Conservation (phyloP, 2,888 invertebrate species). For the Hypolimnas misippus region DNA sequence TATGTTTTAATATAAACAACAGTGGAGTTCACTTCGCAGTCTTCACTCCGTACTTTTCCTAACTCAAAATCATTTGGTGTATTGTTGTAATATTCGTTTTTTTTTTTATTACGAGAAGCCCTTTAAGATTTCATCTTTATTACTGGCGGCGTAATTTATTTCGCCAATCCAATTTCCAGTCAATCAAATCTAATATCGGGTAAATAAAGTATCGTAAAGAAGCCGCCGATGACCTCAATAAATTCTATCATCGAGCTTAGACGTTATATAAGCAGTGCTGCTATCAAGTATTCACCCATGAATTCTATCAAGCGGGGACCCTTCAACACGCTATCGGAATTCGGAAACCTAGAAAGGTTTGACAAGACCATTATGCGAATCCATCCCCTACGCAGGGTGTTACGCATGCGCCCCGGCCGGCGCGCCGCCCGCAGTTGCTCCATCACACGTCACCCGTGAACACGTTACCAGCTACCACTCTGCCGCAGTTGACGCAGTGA, state of each 20-base stretch:
- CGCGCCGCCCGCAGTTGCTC: conserved; percentile 69
- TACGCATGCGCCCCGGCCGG: conserved; percentile 64
- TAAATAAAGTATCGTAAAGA: conserved; percentile 10
- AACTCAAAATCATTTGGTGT: not conserved
- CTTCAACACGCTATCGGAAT: conserved; percentile 54
- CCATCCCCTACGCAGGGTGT: conserved; percentile 55
- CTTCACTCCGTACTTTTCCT: not conserved
- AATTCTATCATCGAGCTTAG: conserved; percentile 14
- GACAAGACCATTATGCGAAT: conserved; percentile 58
- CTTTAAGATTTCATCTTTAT: conserved; percentile 2
- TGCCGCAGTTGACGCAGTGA: conserved; percentile 61
- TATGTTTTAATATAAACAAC: not conserved
- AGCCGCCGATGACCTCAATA: conserved; percentile 31
- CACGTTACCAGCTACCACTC: conserved; percentile 39
- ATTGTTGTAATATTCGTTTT: not conserved
- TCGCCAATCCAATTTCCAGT: conserved; percentile 11
- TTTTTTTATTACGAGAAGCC: conserved; percentile 1
- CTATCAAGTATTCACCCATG: conserved; percentile 36
- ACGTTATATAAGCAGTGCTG: conserved; percentile 25
- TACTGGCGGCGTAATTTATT: conserved; percentile 6
- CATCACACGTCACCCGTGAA: conserved; percentile 51
- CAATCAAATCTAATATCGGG: conserved; percentile 14
- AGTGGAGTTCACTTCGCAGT: conserved; percentile 1
- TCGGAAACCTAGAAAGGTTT: conserved; percentile 57
- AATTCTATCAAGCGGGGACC: conserved; percentile 38